Conservation (phyloP, 2,888 invertebrate species). For the Acutogordius australiensis region DNA sequence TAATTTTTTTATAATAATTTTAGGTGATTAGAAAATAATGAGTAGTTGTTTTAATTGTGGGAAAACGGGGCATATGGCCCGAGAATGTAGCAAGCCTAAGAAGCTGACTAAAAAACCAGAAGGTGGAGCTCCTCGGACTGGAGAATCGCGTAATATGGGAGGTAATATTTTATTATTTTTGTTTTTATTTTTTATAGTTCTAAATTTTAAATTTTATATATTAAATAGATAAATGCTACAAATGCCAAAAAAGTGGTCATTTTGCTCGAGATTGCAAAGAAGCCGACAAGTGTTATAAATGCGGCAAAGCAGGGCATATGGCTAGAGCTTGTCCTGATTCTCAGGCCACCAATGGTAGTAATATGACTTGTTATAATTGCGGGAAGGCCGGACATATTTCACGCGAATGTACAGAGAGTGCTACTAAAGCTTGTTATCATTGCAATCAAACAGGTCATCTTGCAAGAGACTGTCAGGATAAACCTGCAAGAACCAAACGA, state of each 20-base stretch:
- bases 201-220: conserved; percentile 9
- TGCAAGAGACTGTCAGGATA: background rate
- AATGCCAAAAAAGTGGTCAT: conserved; percentile 71
- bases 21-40: background rate
- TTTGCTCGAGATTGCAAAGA: conserved; percentile 74
- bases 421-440: background rate
- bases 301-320: background rate
- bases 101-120: background rate
- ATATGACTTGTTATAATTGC: conserved; percentile 3
- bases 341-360: background rate
- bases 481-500: background rate
- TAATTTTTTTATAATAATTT: no score
- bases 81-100: background rate
- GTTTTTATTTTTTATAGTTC: no score
- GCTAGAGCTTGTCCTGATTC: background rate
- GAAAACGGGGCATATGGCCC: background rate
- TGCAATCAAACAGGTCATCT: conserved; percentile 9
- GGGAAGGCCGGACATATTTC: background rate
- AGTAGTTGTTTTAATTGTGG: conserved; percentile 9
- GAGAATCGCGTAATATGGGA: background rate
- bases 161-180: background rate
- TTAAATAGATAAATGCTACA: conserved; percentile 52
- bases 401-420: background rate
- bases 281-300: conserved; percentile 41
- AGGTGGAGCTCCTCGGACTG: background rate